Evolutionary conservation across 2,888 invertebrate genomes (phyloP), one percentile per base, ranked within the genome.

Genomic region (Calameuta filiformis): DNA sequence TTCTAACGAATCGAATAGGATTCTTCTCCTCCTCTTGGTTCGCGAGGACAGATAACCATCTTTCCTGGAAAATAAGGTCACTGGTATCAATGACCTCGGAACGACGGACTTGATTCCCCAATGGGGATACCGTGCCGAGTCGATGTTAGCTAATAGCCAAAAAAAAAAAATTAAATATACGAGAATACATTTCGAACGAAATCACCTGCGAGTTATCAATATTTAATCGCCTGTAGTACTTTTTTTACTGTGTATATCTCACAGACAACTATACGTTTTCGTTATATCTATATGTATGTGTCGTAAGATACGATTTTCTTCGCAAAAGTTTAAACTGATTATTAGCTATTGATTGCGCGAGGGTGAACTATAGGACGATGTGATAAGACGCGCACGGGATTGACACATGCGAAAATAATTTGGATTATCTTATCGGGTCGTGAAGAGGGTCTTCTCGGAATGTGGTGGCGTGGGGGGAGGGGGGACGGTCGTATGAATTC

Each of bases 51-150:
- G 56, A 56, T 56, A 56, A 6, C 73, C 73, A 79, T 77, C 74
- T 80, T 76, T 80, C 78, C 79, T 79, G 78, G 79, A 77, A 79
- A 81, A 81, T 77, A 82, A 82, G 80, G 78, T 74, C 82, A 79
- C 75, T 35, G 73, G 73, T 23, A 77, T 76, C 56, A 56, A 56
- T 56, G 56, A 56, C 56, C 56, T 56, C 56, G 23, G 56, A 15
- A 9, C 56, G 23, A 56, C 40, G 15, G 15, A 56, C 56, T 56
- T 6, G 23, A 35, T 56, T 23, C 23, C 23, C 56, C 15, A 23
- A 15, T 15, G 9, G 15, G 9, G 9, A 9, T 23, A 56, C 40
- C 40, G 40, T 23, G 9, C 6, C 15, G 9, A 56, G 12, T 37
- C 12, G 37, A 3, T 12, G 12, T 56, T 23, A 56, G 56, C 23